These are phyloP conservation scores for Cardinalis cardinalis DNA, from an alignment of 2,113 vertebrate genomes.

Conservation along the genomic window DNA sequence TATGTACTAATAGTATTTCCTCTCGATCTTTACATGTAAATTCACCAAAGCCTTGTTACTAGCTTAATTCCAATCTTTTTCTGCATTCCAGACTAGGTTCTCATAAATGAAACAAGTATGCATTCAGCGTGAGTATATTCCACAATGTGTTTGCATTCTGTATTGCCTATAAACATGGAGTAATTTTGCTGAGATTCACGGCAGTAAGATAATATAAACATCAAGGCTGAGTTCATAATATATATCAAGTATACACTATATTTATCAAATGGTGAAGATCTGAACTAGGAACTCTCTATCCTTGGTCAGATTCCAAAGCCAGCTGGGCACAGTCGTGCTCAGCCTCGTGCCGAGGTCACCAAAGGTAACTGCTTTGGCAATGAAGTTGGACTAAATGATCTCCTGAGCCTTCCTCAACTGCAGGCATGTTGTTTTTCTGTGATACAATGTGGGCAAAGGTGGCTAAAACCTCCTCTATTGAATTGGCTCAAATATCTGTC, in stretches of 20 bases:
- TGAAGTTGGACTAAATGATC: background rate
- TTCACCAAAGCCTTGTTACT: background rate
- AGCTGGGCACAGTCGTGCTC: background rate
- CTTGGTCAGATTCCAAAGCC: background rate
- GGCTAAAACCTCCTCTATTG: background rate
- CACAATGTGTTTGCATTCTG: background rate
- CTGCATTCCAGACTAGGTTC: background rate
- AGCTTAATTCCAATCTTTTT: background rate
- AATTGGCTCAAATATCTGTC: background rate
- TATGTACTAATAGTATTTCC: background rate
- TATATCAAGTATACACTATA: background rate
- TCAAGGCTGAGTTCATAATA: background rate
- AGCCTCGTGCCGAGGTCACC: background rate
- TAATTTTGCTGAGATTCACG: background rate
- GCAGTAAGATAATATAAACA: background rate
- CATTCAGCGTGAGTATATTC: background rate
- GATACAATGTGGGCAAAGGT: background rate
- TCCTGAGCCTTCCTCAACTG: background rate
- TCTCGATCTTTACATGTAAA: background rate
- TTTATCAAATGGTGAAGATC: background rate
- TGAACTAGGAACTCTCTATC: background rate
- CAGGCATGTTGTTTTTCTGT: background rate
- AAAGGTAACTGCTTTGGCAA: background rate
- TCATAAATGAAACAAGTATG: background rate
- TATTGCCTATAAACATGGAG: background rate